Evolutionary conservation across 2,888 invertebrate species (phyloP).

Genomic region (Silvanus unidentatus): DNA sequence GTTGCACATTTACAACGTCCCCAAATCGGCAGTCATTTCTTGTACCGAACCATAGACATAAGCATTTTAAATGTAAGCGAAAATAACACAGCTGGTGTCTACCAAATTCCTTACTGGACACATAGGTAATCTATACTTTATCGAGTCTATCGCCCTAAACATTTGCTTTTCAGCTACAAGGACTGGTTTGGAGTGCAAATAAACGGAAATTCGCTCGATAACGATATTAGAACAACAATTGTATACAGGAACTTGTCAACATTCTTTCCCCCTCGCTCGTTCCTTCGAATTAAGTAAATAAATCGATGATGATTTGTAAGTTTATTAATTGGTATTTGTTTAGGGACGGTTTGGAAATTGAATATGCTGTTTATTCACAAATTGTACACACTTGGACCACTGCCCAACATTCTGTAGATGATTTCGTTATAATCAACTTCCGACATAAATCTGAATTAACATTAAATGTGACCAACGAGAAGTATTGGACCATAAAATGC

Average conservation of each 20-base stretch:
- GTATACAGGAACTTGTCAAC: slow-evolving; percentile 59
- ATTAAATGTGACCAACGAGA: slow-evolving; percentile 35
- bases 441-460: slow-evolving; percentile 7
- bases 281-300: slow-evolving; percentile 60
- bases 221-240: slow-evolving; percentile 43
- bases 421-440: slow-evolving; percentile 1
- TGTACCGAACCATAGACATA: background rate
- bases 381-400: slow-evolving; percentile 33
- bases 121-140: background rate
- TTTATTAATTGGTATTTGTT: slow-evolving; percentile 14
- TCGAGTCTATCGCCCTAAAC: background rate
- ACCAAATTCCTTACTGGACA: background rate
- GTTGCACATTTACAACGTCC: no score
- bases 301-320: no score
- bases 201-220: slow-evolving; percentile 18
- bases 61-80: background rate
- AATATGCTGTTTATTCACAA: slow-evolving; percentile 61
- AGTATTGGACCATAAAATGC: slow-evolving; percentile 48
- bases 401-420: slow-evolving; percentile 8
- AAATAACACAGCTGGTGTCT: background rate
- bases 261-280: slow-evolving; percentile 57
- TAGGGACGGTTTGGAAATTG: slow-evolving; percentile 62
- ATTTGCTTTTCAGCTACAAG: slow-evolving; percentile 11
- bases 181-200: slow-evolving; percentile 19
- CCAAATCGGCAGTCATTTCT: no score